These are phyloP conservation scores for Formica exsecta DNA, from an alignment of 1,140 invertebrate genomes.

Conservation along the genomic window DNA sequence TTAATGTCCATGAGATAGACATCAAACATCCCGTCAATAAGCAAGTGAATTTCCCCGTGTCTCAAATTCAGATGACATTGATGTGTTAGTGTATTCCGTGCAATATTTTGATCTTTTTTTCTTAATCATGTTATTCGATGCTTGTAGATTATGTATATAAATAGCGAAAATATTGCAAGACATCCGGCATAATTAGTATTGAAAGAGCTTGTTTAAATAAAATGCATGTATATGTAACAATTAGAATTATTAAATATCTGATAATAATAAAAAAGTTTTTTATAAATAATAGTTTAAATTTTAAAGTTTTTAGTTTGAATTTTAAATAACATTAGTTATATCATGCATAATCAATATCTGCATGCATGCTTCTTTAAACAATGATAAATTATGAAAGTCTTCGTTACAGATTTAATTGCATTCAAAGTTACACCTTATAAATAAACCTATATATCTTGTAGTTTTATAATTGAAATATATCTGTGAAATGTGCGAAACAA, in stretches of 20 bases:
- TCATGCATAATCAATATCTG: slow-evolving; percentile 44
- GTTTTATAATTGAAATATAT: slow-evolving; percentile 13
- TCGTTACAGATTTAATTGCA: slow-evolving; percentile 2
- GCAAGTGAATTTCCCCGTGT: slow-evolving; percentile 16
- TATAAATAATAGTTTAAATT: background rate
- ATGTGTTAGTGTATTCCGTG: slow-evolving; percentile 32
- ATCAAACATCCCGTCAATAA: slow-evolving; percentile 1
- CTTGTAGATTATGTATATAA: background rate
- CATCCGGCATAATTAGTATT: background rate
- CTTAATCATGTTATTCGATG: slow-evolving; percentile 20
- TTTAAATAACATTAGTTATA: background rate
- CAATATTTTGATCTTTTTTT: slow-evolving; percentile 1
- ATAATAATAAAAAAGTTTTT: background rate
- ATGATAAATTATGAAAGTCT: slow-evolving; percentile 13
- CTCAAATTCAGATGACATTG: background rate
- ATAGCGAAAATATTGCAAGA: background rate
- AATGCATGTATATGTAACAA: background rate
- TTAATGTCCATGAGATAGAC: background rate
- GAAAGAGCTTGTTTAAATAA: background rate
- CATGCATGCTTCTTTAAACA: slow-evolving; percentile 16
- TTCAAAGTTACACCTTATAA: slow-evolving; percentile 8
- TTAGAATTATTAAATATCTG: background rate
- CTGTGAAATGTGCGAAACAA: background rate
- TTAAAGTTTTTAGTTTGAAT: slow-evolving; percentile 1
- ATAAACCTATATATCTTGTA: background rate